Evolutionary conservation across 2,888 invertebrate species (phyloP), one percentile per base, ranked within the genome.

Genomic region (Sinotaia quadrata): DNA sequence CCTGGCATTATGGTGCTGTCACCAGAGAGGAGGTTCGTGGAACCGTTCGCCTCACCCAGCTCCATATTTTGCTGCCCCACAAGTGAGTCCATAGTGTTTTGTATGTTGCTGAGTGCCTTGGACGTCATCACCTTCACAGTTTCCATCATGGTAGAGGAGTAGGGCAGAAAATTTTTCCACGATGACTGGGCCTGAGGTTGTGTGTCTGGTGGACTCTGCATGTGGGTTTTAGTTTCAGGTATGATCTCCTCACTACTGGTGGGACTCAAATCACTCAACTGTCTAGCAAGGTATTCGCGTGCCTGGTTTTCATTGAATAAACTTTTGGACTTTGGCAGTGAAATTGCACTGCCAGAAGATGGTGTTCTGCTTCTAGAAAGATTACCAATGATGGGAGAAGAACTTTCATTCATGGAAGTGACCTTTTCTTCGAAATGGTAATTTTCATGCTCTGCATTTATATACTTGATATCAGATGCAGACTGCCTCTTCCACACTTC

Each of bases 261-360:
- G 18, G 27, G 60, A 66, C 66, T 73, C 10, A 79, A 79, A 54
- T 81, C 80, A 34, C 79, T 75, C 69, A 81, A 78, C 71, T 94
- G 94, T 78, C 92, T 90, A 24, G 93, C 93, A 61, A 94, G 87
- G 88, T 93, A 94, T 80, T 94, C 93, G 79, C 92, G 91, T 4
- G 94, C 65, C 47, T 65, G 65, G n/a, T 93, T 93, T 34, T 93
- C 93, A 84, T 94, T 93, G n/a, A 93, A 92, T 84, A 93, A 92
- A 68, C 72, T 77, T 41, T 61, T 76, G 7, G 77, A 73, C 44
- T 67, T 75, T 29, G 67, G 59, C 31, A 57, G 47, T 21, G 65
- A 65, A 31, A 34, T 33, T 10, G 57, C 36, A 49, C 52, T 67
- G 33, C 57, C 24, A 12, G 51, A 21, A 10, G 66, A 68, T 0